These are phyloP conservation scores for Calosoma granatense DNA, from an alignment of 1,140 invertebrate species.

Conservation along the genomic window DNA sequence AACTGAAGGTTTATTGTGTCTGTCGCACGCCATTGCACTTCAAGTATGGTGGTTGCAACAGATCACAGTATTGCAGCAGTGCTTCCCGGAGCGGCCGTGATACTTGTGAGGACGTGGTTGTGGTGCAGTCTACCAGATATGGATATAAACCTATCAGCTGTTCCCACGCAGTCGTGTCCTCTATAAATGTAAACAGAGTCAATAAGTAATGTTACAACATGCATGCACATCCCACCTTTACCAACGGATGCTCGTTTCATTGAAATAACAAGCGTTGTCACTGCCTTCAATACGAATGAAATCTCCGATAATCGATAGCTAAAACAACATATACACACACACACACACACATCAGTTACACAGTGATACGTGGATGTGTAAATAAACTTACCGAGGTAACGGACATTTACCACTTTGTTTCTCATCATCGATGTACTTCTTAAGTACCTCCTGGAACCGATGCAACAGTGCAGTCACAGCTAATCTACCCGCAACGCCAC, in stretches of 20 bases:
- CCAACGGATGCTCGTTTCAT: constrained; percentile 82
- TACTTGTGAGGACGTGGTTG: constrained; percentile 63
- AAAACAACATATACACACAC: constrained; percentile 24
- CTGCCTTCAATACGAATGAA: constrained; percentile 92
- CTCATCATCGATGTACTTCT: constrained; percentile 81
- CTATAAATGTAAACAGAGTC: constrained; percentile 37
- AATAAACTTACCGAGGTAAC: constrained; percentile 74
- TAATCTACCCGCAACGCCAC: constrained; percentile 64
- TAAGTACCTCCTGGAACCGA: constrained; percentile 86
- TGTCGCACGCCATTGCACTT: background rate
- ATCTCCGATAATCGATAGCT: constrained; percentile 92
- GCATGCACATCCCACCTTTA: constrained; percentile 52
- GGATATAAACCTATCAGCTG: constrained; percentile 87
- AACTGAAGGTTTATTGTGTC: background rate
- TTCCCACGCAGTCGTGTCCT: constrained; percentile 82
- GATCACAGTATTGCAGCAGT: constrained; percentile 77
- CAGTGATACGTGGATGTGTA: background rate
- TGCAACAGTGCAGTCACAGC: constrained; percentile 86
- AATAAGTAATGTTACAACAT: constrained; percentile 11
- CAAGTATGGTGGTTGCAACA: constrained; percentile 56
- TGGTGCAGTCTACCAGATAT: constrained; percentile 79
- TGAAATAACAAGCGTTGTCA: constrained; percentile 83
- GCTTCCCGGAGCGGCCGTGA: constrained; percentile 76
- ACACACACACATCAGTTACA: constrained; percentile 2
- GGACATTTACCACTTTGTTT: constrained; percentile 81